These are phyloP conservation scores for Whitmania pigra DNA, from an alignment of 1,140 invertebrate species.

Conservation along the genomic window DNA sequence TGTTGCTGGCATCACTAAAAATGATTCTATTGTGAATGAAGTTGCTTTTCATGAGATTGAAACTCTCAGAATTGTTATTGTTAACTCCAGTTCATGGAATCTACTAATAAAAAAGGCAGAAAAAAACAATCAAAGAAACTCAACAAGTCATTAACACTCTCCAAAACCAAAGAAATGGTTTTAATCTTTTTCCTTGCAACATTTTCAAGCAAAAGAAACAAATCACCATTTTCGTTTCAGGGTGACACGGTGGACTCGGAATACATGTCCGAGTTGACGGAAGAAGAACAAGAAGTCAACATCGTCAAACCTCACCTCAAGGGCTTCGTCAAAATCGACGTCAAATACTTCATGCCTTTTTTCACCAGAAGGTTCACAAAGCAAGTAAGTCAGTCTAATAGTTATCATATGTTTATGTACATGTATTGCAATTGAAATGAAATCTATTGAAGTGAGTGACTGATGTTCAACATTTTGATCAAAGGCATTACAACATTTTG, in stretches of 20 bases:
- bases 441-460: too few relatives aligned
- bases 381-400: conserved; percentile 47
- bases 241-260: conserved; percentile 90
- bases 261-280: conserved; percentile 84
- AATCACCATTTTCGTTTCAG: conserved; percentile 38
- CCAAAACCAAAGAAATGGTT: conserved; percentile 87
- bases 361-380: conserved; percentile 87
- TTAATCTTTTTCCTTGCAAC: conserved; percentile 12
- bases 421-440: background rate
- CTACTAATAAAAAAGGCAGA: background rate
- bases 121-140: conserved; percentile 54
- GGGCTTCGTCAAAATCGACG: conserved; percentile 72
- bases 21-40: too few relatives aligned
- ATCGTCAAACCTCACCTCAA: conserved; percentile 46
- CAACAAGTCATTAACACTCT: conserved; percentile 66
- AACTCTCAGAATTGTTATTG: background rate
- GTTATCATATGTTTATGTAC: background rate
- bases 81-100: background rate
- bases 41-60: too few relatives aligned
- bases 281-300: conserved; percentile 75
- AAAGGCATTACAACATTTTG: background rate
- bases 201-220: background rate
- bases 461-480: conserved; percentile 1
- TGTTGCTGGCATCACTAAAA: too few relatives aligned
- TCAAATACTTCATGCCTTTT: conserved; percentile 86